These are phyloP conservation scores for Brotogeris chrysoptera DNA, from an alignment of 2,797 vertebrate species.

Conservation along the genomic window DNA sequence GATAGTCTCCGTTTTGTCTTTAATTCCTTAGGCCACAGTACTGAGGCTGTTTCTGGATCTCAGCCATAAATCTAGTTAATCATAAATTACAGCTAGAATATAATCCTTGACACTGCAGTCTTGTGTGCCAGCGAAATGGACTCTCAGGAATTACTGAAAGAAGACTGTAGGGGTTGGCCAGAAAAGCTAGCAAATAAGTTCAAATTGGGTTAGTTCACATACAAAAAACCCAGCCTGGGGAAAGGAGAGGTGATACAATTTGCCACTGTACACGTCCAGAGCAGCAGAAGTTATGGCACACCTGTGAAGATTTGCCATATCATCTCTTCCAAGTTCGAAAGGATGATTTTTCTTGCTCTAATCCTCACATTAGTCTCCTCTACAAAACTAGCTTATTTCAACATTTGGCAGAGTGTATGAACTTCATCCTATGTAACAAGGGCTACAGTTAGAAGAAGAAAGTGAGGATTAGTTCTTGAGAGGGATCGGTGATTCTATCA, in stretches of 20 bases:
- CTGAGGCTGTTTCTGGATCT: slow-evolving; percentile 39
- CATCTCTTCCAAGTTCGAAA: neutral
- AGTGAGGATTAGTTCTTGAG: neutral
- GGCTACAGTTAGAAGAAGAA: neutral
- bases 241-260: neutral
- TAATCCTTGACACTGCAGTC: slow-evolving; percentile 58
- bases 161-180: slow-evolving; percentile 27
- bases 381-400: slow-evolving; percentile 18
- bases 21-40: slow-evolving; percentile 35
- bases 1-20: slow-evolving; percentile 49
- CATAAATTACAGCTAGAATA: slow-evolving; percentile 68
- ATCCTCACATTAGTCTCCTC: slow-evolving; percentile 26
- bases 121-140: slow-evolving; percentile 21
- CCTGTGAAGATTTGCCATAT: slow-evolving; percentile 40
- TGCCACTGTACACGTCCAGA: neutral
- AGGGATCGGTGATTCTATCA: neutral
- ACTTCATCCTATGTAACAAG: neutral
- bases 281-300: slow-evolving; percentile 55
- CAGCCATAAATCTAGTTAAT: slow-evolving; percentile 68
- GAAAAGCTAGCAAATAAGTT: slow-evolving; percentile 40
- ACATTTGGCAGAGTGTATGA: neutral
- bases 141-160: slow-evolving; percentile 62
- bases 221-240: slow-evolving; percentile 23
- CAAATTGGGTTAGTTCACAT: slow-evolving; percentile 23
- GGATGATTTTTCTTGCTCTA: slow-evolving; percentile 26